Evolutionary conservation across 2,113 vertebrate genomes (phyloP).

Genomic region (Xyliphius kryptos): DNA sequence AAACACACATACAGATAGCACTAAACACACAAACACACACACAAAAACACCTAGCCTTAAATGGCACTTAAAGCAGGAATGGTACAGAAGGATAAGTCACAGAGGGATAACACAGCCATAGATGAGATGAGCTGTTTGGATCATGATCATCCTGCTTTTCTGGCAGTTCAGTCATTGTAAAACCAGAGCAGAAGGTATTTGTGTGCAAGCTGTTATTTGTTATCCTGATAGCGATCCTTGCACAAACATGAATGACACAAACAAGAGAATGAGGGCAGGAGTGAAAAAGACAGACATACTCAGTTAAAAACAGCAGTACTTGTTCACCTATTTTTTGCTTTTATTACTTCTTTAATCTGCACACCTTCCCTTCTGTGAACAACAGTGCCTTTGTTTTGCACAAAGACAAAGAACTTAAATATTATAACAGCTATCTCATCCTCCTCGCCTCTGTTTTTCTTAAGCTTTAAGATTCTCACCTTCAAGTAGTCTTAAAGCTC

Average conservation of each 20-base stretch:
- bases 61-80: slow-evolving; percentile 2
- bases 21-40: slow-evolving; percentile 3
- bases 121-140: too few relatives aligned
- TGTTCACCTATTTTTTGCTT: background rate
- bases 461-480: slow-evolving; percentile 17
- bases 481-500: slow-evolving; percentile 3
- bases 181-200: too few relatives aligned
- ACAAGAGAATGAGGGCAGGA: background rate
- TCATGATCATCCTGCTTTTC: too few relatives aligned
- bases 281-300: background rate
- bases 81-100: slow-evolving; percentile 12
- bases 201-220: background rate
- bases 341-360: too few relatives aligned
- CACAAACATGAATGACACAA: slow-evolving; percentile 14
- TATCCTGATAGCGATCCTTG: slow-evolving; percentile 5
- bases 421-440: slow-evolving; percentile 13
- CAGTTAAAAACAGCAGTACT: slow-evolving; percentile 6
- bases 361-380: too few relatives aligned
- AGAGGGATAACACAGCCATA: too few relatives aligned
- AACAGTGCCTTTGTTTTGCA: slow-evolving; percentile 17
- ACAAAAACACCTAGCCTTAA: slow-evolving; percentile 3
- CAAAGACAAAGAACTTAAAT: slow-evolving; percentile 11
- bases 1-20: slow-evolving; percentile 10
- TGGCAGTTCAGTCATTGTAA: too few relatives aligned
- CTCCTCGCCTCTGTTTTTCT: slow-evolving; percentile 7